phyloP scores from a whole-genome alignment of 2,797 vertebrate genomes.

The Enteromius mattozi region DNA sequence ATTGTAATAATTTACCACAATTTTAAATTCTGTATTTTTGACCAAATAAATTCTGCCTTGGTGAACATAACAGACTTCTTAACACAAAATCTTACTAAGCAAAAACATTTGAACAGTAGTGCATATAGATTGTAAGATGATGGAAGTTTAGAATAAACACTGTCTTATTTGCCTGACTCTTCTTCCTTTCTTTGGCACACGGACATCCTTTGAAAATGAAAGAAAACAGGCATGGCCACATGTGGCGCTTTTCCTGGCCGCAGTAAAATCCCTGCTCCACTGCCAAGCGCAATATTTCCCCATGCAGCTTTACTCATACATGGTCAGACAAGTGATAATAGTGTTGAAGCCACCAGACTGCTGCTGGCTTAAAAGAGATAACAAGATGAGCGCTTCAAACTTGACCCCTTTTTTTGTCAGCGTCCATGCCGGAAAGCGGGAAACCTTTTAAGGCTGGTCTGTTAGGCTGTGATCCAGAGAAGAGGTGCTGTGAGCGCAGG shows the following conservation, averaged over 20 bases:
- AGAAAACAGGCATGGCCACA: slow-evolving; percentile 42
- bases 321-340: slow-evolving; percentile 51
- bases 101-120: background rate
- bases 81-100: background rate
- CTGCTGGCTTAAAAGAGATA: slow-evolving; percentile 62
- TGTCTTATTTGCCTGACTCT: background rate
- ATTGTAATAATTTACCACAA: background rate
- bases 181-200: background rate
- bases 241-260: slow-evolving; percentile 44
- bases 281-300: slow-evolving; percentile 62
- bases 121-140: background rate
- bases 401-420: slow-evolving; percentile 1
- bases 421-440: background rate
- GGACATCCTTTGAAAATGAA: slow-evolving; percentile 28
- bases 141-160: background rate
- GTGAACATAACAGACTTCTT: background rate
- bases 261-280: slow-evolving; percentile 4
- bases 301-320: slow-evolving; percentile 33
- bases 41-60: background rate
- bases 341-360: slow-evolving; percentile 54
- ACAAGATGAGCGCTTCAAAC: slow-evolving; percentile 58
- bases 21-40: background rate
- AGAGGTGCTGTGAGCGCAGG: slow-evolving; percentile 63
- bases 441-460: slow-evolving; percentile 26
- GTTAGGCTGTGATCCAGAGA: slow-evolving; percentile 66